Evolutionary conservation across 2,113 vertebrate genomes (phyloP).

Genomic region (Zapornia atra): DNA sequence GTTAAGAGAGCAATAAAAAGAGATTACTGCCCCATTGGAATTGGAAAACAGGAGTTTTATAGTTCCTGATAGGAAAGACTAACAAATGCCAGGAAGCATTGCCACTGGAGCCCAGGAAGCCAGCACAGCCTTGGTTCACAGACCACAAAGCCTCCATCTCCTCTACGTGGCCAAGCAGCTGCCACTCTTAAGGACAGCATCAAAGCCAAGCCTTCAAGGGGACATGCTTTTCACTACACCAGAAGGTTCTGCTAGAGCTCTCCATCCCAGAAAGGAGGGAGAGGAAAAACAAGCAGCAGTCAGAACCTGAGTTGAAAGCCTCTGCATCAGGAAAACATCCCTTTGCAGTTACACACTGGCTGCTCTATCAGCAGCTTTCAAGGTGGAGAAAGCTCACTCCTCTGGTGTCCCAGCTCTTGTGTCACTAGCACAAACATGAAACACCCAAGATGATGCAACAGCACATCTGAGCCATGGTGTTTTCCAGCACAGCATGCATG

Average conservation of each 20-base stretch:
- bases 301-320: neutral
- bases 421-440: neutral
- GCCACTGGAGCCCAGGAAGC: neutral
- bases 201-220: neutral
- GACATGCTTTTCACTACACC: neutral
- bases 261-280: neutral
- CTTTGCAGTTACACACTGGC: neutral
- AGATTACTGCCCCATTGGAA: neutral
- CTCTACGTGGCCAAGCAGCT: neutral
- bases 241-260: neutral
- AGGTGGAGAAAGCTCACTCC: neutral
- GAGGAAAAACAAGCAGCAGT: neutral
- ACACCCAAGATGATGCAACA: neutral
- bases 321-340: neutral
- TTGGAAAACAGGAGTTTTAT: neutral
- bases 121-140: neutral
- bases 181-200: neutral
- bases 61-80: neutral
- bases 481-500: neutral
- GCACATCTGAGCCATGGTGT: neutral
- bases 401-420: neutral
- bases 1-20: neutral
- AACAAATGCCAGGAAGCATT: neutral
- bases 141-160: neutral
- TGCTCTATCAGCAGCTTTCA: neutral